A percentile compares a stretch with the other conserved stretches of the same genome.
These are phyloP conservation scores for Siniperca knerii DNA, from an alignment of 2,113 vertebrate species.

Conservation along the genomic window DNA sequence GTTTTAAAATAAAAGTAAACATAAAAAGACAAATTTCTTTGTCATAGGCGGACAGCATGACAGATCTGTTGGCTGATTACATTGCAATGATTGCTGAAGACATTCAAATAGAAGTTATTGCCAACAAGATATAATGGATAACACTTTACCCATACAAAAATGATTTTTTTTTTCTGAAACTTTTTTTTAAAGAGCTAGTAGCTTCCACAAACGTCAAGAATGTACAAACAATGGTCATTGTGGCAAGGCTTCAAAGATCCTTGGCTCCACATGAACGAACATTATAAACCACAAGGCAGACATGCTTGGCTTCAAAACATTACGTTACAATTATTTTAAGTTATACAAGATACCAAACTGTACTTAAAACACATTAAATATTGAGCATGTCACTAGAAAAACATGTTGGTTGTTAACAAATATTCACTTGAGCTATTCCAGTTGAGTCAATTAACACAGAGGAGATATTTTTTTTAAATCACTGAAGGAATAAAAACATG, in stretches of 20 bases:
- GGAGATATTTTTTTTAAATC: slow-evolving; percentile 9
- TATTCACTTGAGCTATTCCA: slow-evolving; percentile 69
- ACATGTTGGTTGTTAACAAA: slow-evolving; percentile 62
- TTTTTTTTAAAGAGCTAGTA: slow-evolving; percentile 63
- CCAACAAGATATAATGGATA: slow-evolving; percentile 69
- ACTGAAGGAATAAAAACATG: slow-evolving; percentile 60
- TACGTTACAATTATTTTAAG: slow-evolving; percentile 77
- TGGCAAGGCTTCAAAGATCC: slow-evolving; percentile 63
- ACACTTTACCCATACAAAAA: slow-evolving; percentile 55
- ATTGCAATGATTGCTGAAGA: slow-evolving; percentile 69
- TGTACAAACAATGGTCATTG: slow-evolving; percentile 73
- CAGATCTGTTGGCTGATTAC: slow-evolving; percentile 65
- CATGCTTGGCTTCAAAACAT: slow-evolving; percentile 81
- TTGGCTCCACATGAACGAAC: slow-evolving; percentile 64
- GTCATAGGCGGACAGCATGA: slow-evolving; percentile 59
- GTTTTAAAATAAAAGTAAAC: slow-evolving; percentile 81
- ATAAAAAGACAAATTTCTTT: slow-evolving; percentile 69
- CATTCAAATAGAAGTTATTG: slow-evolving; percentile 80
- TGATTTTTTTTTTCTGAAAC: slow-evolving; percentile 38
- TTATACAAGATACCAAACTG: slow-evolving; percentile 80
- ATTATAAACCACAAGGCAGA: slow-evolving; percentile 77
- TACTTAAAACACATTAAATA: slow-evolving; percentile 84
- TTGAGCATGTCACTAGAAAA: slow-evolving; percentile 76
- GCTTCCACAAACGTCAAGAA: slow-evolving; percentile 75
- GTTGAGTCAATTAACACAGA: slow-evolving; percentile 65